phyloP scores from a whole-genome alignment of 1,140 invertebrate species.

The Drosophila parvula region DNA sequence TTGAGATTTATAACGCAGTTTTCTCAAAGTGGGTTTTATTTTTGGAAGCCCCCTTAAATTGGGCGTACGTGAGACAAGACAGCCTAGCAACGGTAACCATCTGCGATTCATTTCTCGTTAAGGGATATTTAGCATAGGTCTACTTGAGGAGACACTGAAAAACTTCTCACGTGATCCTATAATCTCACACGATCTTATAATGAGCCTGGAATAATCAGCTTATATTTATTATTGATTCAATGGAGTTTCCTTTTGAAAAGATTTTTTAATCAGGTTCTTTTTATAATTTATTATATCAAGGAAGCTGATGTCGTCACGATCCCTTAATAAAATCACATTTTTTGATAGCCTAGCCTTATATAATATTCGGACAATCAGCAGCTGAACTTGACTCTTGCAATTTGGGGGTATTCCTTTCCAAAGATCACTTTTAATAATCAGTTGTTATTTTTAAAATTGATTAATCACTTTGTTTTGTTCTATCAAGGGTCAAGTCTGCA shows the following conservation, averaged over 20 bases:
- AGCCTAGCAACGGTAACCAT: slow-evolving; percentile 41
- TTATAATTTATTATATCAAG: neutral
- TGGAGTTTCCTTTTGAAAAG: neutral
- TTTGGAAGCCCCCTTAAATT: slow-evolving; percentile 70
- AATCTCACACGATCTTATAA: neutral
- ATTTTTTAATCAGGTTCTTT: slow-evolving; percentile 4
- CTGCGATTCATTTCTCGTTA: neutral
- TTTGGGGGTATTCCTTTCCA: slow-evolving; percentile 45
- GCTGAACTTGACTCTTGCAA: slow-evolving; percentile 31
- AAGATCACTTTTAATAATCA: slow-evolving; percentile 42
- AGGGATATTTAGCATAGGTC: slow-evolving; percentile 35
- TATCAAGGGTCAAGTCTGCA: slow-evolving; percentile 44
- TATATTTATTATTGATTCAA: neutral
- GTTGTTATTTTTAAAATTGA: slow-evolving; percentile 47
- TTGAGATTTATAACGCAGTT: slow-evolving; percentile 72
- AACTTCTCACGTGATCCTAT: slow-evolving; percentile 14
- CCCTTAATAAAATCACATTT: neutral
- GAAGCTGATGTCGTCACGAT: neutral
- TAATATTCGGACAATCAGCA: slow-evolving; percentile 18
- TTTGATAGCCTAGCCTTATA: neutral
- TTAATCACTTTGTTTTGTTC: slow-evolving; percentile 71
- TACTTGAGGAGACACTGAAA: neutral
- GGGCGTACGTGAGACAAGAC: slow-evolving; percentile 19
- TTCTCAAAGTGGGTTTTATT: slow-evolving; percentile 64
- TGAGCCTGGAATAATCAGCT: neutral